Evolutionary conservation across 92 coral and sea anemone species (phyloP).

Genomic region (Blastomussa wellsi): DNA sequence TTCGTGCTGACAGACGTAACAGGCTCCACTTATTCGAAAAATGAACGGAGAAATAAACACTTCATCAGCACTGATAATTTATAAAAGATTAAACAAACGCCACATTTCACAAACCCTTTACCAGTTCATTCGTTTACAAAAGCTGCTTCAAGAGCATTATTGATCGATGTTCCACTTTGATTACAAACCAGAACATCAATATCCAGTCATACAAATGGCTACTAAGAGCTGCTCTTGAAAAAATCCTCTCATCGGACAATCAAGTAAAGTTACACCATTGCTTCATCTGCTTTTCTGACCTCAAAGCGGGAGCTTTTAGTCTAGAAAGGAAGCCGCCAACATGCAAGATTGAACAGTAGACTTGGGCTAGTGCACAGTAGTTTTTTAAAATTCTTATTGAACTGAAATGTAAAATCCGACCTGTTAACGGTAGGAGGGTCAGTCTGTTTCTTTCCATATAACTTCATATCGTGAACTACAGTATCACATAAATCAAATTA

Average conservation of each 20-base stretch:
- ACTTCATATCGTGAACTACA: neutral
- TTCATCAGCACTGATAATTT: neutral
- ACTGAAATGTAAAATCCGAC: neutral
- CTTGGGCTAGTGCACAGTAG: neutral
- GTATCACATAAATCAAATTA: slow-evolving; percentile 9
- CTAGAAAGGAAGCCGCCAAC: neutral
- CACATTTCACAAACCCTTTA: neutral
- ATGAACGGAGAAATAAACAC: neutral
- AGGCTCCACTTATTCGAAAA: neutral
- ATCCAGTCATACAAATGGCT: too few species aligned
- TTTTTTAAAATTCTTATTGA: neutral
- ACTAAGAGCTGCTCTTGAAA: neutral
- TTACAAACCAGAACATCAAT: neutral
- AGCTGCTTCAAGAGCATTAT: too few species aligned
- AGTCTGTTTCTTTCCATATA: slow-evolving; percentile 6
- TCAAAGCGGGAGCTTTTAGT: neutral
- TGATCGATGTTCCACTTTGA: neutral
- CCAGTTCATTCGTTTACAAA: too few species aligned
- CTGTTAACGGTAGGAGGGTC: neutral
- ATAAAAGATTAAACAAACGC: neutral
- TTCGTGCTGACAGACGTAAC: slow-evolving; percentile 12
- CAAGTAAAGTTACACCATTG: neutral
- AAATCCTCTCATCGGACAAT: slow-evolving; percentile 7
- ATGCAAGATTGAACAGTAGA: neutral
- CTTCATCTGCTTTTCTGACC: neutral